Evolutionary conservation across 2,797 vertebrate genomes (phyloP).

Genomic region (Micropoecilia bifurca): DNA sequence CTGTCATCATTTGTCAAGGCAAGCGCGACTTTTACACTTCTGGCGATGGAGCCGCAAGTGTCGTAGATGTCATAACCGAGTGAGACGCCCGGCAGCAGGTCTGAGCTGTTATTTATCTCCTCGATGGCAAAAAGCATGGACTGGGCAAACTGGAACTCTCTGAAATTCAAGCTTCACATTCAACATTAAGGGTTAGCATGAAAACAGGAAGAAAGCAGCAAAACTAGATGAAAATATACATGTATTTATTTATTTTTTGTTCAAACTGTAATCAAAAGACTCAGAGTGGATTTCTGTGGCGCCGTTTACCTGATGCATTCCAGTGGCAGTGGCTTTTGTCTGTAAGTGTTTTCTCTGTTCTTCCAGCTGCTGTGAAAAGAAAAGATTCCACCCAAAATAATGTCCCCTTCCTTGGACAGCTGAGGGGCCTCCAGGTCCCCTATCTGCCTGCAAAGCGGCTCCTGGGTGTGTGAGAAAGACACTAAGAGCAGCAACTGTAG

Average conservation of each 20-base stretch:
- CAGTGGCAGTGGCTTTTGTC: slow-evolving; percentile 55
- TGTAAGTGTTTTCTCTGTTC: slow-evolving; percentile 56
- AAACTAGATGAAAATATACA: too few species aligned
- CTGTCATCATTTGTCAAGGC: slow-evolving; percentile 68
- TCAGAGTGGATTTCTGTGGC: neutral
- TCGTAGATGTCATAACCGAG: slow-evolving; percentile 11
- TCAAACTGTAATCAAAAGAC: neutral
- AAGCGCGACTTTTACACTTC: slow-evolving; percentile 37
- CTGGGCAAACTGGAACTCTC: slow-evolving; percentile 75
- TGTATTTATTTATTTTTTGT: neutral
- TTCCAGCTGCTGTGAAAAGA: slow-evolving; percentile 79
- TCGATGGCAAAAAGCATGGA: slow-evolving; percentile 78
- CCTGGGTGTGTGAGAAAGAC: slow-evolving; percentile 58
- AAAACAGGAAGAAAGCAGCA: slow-evolving; percentile 2
- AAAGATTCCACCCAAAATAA: slow-evolving; percentile 77
- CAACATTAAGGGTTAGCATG: neutral
- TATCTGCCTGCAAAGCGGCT: slow-evolving; percentile 55
- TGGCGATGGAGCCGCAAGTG: slow-evolving; percentile 9
- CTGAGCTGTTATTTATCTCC: slow-evolving; percentile 44
- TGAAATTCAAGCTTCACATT: slow-evolving; percentile 71
- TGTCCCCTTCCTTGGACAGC: slow-evolving; percentile 73
- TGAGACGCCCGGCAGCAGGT: neutral
- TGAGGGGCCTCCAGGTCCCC: slow-evolving; percentile 66
- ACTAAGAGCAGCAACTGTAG: slow-evolving; percentile 59
- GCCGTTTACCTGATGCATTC: slow-evolving; percentile 76